A percentile compares a stretch with the other conserved stretches of the same genome.
Conservation (phyloP, 2,797 vertebrate species). For the Parauchenoglanis punctatus region DNA sequence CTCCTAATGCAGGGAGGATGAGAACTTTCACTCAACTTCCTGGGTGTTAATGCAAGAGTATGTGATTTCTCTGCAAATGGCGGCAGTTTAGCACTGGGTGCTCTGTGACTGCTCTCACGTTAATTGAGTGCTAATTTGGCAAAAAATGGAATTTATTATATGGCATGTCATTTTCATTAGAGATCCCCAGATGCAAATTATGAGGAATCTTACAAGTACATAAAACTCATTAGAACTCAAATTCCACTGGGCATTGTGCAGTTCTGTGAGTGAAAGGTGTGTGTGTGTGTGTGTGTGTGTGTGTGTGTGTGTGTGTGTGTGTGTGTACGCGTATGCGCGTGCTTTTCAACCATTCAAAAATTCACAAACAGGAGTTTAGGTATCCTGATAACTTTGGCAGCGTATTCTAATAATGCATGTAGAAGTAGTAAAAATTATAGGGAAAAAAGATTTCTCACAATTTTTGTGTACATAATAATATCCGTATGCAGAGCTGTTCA, state of each 20-base stretch:
- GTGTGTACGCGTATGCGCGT: neutral
- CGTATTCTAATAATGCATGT: neutral
- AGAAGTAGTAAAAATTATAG: neutral
- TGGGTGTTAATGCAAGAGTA: constrained; percentile 11
- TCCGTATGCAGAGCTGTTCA: too few species aligned
- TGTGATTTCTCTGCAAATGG: constrained; percentile 57
- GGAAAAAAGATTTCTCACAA: too few species aligned
- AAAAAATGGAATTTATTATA: constrained; percentile 75
- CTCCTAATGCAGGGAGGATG: neutral
- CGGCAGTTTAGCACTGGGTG: constrained; percentile 67
- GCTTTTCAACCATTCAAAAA: neutral
- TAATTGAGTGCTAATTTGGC: constrained; percentile 78
- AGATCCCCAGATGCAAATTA: constrained; percentile 70
- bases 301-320: constrained; percentile 13
- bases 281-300: constrained; percentile 9
- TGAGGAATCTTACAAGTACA: constrained; percentile 74
- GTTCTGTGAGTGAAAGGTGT: constrained; percentile 32
- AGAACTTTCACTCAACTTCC: constrained; percentile 2
- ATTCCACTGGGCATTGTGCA: constrained; percentile 54
- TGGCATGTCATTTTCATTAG: constrained; percentile 78
- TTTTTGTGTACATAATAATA: too few species aligned
- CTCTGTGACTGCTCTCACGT: constrained; percentile 63
- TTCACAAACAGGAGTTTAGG: neutral
- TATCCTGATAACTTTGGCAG: neutral
- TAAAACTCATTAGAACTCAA: constrained; percentile 71